Evolutionary conservation across 1,140 invertebrate genomes (phyloP), one percentile per base, ranked within the genome.

Genomic region (Heliconius hermathena): DNA sequence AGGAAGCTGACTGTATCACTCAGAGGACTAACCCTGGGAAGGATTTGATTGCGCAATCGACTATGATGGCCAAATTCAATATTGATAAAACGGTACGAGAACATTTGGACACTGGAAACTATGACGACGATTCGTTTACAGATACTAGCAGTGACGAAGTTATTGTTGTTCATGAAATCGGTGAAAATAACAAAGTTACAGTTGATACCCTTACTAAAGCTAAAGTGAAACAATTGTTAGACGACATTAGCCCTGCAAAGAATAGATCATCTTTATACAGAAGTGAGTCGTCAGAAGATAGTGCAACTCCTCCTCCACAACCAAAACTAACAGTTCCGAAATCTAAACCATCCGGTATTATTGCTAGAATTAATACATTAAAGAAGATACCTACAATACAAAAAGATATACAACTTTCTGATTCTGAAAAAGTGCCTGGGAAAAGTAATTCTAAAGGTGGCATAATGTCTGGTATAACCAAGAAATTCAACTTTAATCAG

Each of bases 41-140:
- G 81, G 89, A 88, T 84, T 82, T 94, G 60, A 91, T 89, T 71
- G 85, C 87, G 29, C 94, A 95, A 81, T 91, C 90, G 0, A 90
- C 85, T 5, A 94, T 93, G 89, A 95, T 95, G 94, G 89, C 93
- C 3, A 92, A 89, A 71, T 95, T 95, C 80, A 93, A 94, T 83
- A 85, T 91, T 70, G 87, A 95, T 82, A 90, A 88, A 79, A 83
- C 84, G 54, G 85, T 94, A 18, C 87, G 85, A 83, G 89, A 94
- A 80, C 92, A 95, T 87, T 86, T 95, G 66, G 89, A 94, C 79
- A 87, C 91, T 11, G 89, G 91, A 29, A 85, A 94, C 38, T 94
- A 93, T 80, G 89, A 94, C 72, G 91, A 89, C 57, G 89, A 86
- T 1, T 93, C 93, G 0, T 88, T 94, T 29, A 94, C 93, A 38